Percentiles rank a stretch among this genome's conserved stretches.
Evolutionary conservation across 1,140 invertebrate genomes (phyloP).

Genomic region (Philotrypesis tridentata): DNA sequence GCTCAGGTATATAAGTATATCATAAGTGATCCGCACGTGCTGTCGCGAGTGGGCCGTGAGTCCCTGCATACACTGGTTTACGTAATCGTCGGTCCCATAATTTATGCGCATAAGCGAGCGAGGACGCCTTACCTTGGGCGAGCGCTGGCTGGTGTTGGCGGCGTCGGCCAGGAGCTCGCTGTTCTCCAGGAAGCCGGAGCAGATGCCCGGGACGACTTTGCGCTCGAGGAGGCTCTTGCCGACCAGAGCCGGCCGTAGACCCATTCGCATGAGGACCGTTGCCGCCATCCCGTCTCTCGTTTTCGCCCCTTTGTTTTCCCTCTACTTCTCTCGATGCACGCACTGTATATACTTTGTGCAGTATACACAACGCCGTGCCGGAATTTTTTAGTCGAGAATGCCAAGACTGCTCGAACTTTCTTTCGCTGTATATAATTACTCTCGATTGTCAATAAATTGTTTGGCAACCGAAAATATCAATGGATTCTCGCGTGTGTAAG

Average conservation of each 20-base stretch:
- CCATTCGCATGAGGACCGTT: conserved; percentile 53
- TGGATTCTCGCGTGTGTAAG: too few relatives aligned
- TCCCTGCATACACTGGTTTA: background rate
- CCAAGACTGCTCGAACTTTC: background rate
- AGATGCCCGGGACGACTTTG: conserved; percentile 38
- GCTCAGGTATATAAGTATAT: too few relatives aligned
- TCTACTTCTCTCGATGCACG: too few relatives aligned
- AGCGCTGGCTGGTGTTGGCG: background rate
- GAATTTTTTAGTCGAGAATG: too few relatives aligned
- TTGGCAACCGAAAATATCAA: too few relatives aligned
- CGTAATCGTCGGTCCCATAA: conserved; percentile 2
- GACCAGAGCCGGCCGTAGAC: conserved; percentile 45
- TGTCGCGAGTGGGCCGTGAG: too few relatives aligned
- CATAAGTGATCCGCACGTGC: background rate
- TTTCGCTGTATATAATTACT: background rate
- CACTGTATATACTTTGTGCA: too few relatives aligned
- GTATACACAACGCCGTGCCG: too few relatives aligned
- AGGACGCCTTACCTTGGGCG: background rate
- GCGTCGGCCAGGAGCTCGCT: background rate
- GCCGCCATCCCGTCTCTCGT: conserved; percentile 54
- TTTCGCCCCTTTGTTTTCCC: too few relatives aligned
- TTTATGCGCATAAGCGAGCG: background rate
- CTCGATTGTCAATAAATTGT: too few relatives aligned
- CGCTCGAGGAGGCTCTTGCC: conserved; percentile 53
- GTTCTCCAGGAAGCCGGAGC: conserved; percentile 5